Conservation (phyloP, 2,888 invertebrate species). For the Monochamus alternatus region DNA sequence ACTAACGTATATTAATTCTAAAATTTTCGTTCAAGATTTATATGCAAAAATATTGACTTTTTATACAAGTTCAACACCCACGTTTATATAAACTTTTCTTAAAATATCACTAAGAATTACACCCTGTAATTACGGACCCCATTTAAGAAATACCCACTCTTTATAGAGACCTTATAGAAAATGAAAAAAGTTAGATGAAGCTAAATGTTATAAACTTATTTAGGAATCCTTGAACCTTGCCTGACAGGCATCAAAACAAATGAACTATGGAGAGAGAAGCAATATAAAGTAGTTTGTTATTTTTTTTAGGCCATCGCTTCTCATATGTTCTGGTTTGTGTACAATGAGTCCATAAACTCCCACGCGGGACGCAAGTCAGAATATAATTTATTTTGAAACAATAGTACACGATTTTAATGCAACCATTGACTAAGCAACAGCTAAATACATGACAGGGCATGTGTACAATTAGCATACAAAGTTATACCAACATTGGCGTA, state of each 20-base stretch:
- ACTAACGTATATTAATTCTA: too few species aligned
- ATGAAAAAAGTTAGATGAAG: too few species aligned
- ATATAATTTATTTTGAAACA: constrained; percentile 71
- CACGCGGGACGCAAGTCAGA: constrained; percentile 63
- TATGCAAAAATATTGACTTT: too few species aligned
- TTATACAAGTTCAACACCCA: too few species aligned
- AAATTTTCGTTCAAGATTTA: too few species aligned
- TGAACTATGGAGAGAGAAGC: not conserved
- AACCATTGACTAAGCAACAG: constrained; percentile 69
- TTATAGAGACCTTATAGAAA: too few species aligned
- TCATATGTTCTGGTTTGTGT: constrained; percentile 60
- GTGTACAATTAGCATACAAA: constrained; percentile 71
- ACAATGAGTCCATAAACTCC: constrained; percentile 69
- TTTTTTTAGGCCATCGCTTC: constrained; percentile 41
- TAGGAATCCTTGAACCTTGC: not conserved
- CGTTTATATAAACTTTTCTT: too few species aligned
- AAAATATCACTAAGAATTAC: too few species aligned
- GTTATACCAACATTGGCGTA: constrained; percentile 47
- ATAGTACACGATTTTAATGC: constrained; percentile 70
- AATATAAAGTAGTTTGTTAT: not conserved
- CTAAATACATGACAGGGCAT: constrained; percentile 70
- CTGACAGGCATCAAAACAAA: not conserved
- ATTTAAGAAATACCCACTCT: too few species aligned
- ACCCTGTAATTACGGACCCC: too few species aligned
- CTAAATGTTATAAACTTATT: not conserved